A percentile compares a stretch with the other conserved stretches of the same genome.
Conservation (phyloP, 2,797 vertebrate species). For the Cygnus olor region DNA sequence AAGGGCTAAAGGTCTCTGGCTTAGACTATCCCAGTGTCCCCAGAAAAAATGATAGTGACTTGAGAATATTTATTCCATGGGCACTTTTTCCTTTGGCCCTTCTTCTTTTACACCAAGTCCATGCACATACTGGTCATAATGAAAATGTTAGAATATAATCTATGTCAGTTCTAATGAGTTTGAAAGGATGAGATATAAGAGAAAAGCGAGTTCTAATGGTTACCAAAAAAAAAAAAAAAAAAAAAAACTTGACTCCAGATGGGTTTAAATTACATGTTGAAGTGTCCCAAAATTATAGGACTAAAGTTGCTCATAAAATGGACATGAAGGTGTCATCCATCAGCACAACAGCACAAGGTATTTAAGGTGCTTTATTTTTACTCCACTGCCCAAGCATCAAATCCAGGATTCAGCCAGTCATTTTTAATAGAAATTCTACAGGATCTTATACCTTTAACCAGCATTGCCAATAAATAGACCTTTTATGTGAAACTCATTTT, state of each 20-base stretch:
- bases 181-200: background rate
- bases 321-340: background rate
- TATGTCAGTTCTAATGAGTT: background rate
- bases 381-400: background rate
- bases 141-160: background rate
- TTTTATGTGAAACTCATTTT: background rate
- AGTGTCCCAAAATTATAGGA: background rate
- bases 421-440: background rate
- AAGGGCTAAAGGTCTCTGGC: background rate
- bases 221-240: background rate
- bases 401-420: background rate
- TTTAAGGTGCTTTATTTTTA: slow-evolving; percentile 10
- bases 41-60: background rate
- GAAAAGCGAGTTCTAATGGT: background rate
- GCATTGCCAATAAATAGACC: background rate
- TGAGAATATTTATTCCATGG: background rate
- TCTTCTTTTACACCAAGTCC: background rate
- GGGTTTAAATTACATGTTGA: background rate
- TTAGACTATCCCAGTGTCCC: background rate
- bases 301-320: background rate
- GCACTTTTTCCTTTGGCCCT: background rate
- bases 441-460: background rate
- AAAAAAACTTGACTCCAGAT: background rate
- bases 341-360: background rate
- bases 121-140: background rate